Conservation (phyloP, 2,888 invertebrate species). For the Scelioninae gen. 2 region DNA sequence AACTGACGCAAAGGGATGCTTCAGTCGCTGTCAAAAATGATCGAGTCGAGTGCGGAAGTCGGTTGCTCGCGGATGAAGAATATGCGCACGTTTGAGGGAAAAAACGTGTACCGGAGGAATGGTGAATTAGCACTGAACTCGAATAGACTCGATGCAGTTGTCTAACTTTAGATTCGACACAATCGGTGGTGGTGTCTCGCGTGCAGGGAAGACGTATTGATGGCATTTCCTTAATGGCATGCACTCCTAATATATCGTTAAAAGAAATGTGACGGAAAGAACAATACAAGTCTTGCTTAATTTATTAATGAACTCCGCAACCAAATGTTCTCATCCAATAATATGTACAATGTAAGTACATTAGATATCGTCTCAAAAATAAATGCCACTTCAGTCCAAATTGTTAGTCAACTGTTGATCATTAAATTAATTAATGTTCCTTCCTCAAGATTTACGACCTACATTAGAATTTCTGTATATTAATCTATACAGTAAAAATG, state of each 20-base stretch:
- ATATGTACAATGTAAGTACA: slow-evolving; percentile 34
- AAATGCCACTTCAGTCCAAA: slow-evolving; percentile 30
- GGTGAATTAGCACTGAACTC: slow-evolving; percentile 68
- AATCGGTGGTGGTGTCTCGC: slow-evolving; percentile 54
- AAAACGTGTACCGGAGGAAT: slow-evolving; percentile 66
- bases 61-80: slow-evolving; percentile 40
- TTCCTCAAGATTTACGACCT: slow-evolving; percentile 18
- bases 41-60: not conserved
- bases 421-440: slow-evolving; percentile 47
- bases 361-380: slow-evolving; percentile 22
- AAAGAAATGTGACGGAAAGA: slow-evolving; percentile 55
- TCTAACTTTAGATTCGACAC: slow-evolving; percentile 70
- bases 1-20: not conserved
- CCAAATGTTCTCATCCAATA: slow-evolving; percentile 42
- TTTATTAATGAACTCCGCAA: slow-evolving; percentile 31
- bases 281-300: slow-evolving; percentile 45
- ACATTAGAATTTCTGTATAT: not conserved
- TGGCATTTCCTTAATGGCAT: slow-evolving; percentile 55
- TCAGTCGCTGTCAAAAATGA: too few species aligned
- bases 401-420: slow-evolving; percentile 36
- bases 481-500: not conserved
- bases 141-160: slow-evolving; percentile 64
- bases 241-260: slow-evolving; percentile 51
- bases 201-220: slow-evolving; percentile 48
- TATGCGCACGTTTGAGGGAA: slow-evolving; percentile 56